phyloP scores from a whole-genome alignment of 2,113 vertebrate genomes.

The Phylloscopus trochilus region DNA sequence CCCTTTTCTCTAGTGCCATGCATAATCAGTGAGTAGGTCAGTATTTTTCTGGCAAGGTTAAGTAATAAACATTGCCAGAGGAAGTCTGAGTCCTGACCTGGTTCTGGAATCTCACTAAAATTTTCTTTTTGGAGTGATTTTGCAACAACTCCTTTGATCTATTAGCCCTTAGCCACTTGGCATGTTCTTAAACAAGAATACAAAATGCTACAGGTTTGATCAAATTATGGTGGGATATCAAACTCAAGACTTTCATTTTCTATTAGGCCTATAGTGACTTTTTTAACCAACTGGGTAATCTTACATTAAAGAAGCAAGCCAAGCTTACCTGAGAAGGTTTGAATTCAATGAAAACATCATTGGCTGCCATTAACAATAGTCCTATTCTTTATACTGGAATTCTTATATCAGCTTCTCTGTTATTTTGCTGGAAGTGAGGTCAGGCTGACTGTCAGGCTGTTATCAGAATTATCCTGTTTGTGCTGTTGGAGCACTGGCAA shows the following conservation, averaged over 20 bases:
- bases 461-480: neutral
- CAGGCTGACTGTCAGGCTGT: neutral
- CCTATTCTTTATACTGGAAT: neutral
- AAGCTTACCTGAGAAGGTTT: neutral
- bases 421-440: slow-evolving; percentile 5
- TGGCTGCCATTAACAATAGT: neutral
- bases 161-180: neutral
- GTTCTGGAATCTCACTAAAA: neutral
- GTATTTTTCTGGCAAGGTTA: neutral
- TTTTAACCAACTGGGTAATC: neutral
- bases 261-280: neutral
- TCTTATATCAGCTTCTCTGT: neutral
- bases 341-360: neutral
- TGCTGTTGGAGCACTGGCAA: neutral
- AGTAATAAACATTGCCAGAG: neutral
- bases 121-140: neutral
- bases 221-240: neutral
- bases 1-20: neutral
- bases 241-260: neutral
- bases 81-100: neutral
- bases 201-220: neutral
- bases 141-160: neutral
- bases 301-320: neutral
- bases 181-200: neutral
- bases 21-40: neutral